Evolutionary conservation across 2,113 vertebrate species (phyloP), one percentile per base, ranked within the genome.

Genomic region (Stictonetta naevosa): DNA sequence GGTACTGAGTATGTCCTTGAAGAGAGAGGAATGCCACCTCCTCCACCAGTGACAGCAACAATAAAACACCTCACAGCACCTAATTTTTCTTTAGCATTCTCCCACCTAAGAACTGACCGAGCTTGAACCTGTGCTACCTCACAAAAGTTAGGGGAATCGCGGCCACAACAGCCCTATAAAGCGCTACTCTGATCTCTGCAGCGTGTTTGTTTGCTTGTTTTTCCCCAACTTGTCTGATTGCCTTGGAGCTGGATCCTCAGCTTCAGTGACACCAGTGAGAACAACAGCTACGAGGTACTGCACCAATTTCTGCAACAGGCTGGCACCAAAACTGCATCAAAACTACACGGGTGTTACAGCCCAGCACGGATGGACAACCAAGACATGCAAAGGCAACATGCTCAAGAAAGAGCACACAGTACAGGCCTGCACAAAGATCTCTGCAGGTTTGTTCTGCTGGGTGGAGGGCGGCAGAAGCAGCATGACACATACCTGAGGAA

Each of bases 171-270:
- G 36, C 22, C 0, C 79, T 81, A 22, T 66, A 75, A 72, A 93
- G 64, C 28, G 56, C 15, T 55, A 4, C 33, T 78, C 56, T 22
- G 26, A 83, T 59, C 33, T 56, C 46, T 11, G 9, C 36, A 52
- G 23, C 18, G 60, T 8, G 11, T 77, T 58, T 25, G 22, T 77
- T 58, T 25, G 22, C 13, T 38, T 34, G 50, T 38, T 38, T 73
- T 42, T 81, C 38, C 71, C 59, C 52, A 86, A 34, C 50, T 68
- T 81, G 40, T 34, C 44, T 63, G 29, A 72, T 36, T 86, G 59
- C 10, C n/a, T 93, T 69, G 67, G 52, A 94, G 71, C 59, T 88
- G 72, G 55, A 77, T 44, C 73, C 48, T 92, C 73, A 75, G 48
- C 26, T 88, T 50, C 44, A 58, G 42, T 60, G 58, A 56, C 42